phyloP scores from a whole-genome alignment of 2,888 invertebrate genomes.

The Zaprionus lineosus region DNA sequence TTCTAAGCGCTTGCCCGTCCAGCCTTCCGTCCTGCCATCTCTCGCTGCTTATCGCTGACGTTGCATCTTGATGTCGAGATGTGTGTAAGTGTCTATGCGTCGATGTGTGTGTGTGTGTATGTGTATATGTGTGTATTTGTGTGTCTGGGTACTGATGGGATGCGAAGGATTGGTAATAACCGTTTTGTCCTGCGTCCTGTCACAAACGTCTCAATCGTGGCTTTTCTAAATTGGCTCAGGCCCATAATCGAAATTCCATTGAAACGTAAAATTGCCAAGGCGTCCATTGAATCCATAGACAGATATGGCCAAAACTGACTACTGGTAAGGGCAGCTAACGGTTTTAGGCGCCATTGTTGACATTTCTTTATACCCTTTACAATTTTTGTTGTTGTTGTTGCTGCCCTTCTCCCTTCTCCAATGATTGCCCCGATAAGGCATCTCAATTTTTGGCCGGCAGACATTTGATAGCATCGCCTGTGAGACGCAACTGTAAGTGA shows the following conservation, averaged over 20 bases:
- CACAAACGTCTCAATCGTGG: slow-evolving; percentile 74
- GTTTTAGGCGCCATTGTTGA: slow-evolving; percentile 63
- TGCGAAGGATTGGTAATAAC: slow-evolving; percentile 64
- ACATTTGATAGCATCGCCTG: slow-evolving; percentile 42
- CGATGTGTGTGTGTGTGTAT: background rate
- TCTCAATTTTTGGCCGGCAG: slow-evolving; percentile 30
- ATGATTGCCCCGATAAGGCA: slow-evolving; percentile 44
- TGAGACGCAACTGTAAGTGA: slow-evolving; percentile 24
- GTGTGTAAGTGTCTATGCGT: slow-evolving; percentile 5
- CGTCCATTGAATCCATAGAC: background rate
- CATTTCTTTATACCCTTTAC: slow-evolving; percentile 55
- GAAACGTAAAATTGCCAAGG: slow-evolving; percentile 79
- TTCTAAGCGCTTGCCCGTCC: slow-evolving; percentile 6
- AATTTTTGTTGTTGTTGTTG: too few species aligned
- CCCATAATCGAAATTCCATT: slow-evolving; percentile 80
- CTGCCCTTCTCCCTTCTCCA: slow-evolving; percentile 18
- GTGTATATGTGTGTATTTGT: slow-evolving; percentile 6
- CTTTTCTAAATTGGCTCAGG: slow-evolving; percentile 70
- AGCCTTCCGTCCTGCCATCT: slow-evolving; percentile 4
- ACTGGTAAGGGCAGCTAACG: slow-evolving; percentile 40
- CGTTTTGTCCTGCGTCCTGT: slow-evolving; percentile 64
- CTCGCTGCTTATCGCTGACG: slow-evolving; percentile 62
- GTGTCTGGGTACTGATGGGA: slow-evolving; percentile 27
- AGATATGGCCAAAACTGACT: slow-evolving; percentile 20
- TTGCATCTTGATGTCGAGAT: slow-evolving; percentile 48